Conservation (phyloP, 1,140 invertebrate genomes). For the Tetramorium parvispinum region DNA sequence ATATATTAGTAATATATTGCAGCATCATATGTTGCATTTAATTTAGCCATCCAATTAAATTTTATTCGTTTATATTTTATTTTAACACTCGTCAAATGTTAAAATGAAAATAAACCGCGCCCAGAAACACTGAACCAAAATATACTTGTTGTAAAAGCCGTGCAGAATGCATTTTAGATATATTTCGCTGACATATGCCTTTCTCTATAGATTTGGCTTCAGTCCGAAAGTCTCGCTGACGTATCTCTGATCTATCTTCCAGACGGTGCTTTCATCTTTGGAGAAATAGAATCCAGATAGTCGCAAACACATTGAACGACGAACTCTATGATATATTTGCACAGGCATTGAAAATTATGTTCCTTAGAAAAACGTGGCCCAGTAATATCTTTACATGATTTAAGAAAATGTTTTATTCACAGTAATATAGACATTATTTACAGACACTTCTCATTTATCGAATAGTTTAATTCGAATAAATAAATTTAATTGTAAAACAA, state of each 20-base stretch:
- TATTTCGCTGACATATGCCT: constrained; percentile 72
- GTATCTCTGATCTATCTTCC: constrained; percentile 64
- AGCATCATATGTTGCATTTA: not conserved
- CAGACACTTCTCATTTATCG: not conserved
- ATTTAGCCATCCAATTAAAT: not conserved
- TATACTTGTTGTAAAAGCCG: not conserved
- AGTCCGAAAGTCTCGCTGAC: constrained; percentile 70
- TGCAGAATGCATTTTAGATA: not conserved
- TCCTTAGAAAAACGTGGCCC: not conserved
- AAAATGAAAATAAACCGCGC: not conserved
- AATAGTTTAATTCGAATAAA: not conserved
- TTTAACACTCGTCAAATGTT: not conserved
- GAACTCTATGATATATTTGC: constrained; percentile 13
- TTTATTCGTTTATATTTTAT: not conserved
- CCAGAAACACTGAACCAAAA: not conserved
- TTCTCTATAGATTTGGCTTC: constrained; percentile 70
- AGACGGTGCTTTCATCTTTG: constrained; percentile 32
- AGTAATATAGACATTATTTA: not conserved
- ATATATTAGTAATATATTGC: not conserved
- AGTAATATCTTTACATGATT: not conserved
- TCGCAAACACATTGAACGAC: constrained; percentile 15
- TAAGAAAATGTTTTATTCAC: constrained; percentile 20
- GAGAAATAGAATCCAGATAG: constrained; percentile 13
- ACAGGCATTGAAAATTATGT: not conserved
- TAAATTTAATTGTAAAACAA: not conserved